Evolutionary conservation across 1,140 invertebrate genomes (phyloP).

Genomic region (Stegodyphus mimosarum): DNA sequence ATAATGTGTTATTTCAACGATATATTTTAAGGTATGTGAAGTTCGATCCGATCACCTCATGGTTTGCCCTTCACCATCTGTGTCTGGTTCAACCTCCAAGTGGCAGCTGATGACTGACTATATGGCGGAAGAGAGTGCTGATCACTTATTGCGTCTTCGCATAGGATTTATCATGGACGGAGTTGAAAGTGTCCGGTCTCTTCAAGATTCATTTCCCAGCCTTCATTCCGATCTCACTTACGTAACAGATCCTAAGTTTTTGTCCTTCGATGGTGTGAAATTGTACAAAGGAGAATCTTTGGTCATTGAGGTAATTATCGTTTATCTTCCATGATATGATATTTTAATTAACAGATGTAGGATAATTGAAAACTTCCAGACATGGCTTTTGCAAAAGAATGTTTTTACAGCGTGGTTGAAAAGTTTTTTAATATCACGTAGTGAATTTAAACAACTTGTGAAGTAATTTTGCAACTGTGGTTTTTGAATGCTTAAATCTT

Average conservation of each 20-base stretch:
- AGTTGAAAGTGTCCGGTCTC: slow-evolving; percentile 86
- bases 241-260: slow-evolving; percentile 90
- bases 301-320: slow-evolving; percentile 80
- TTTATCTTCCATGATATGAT: neutral
- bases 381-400: too few species aligned
- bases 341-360: too few species aligned
- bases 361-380: too few species aligned
- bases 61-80: slow-evolving; percentile 92
- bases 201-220: slow-evolving; percentile 86
- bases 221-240: slow-evolving; percentile 85
- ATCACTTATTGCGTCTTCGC: slow-evolving; percentile 67
- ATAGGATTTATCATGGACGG: slow-evolving; percentile 97
- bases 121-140: slow-evolving; percentile 47
- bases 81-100: slow-evolving; percentile 66
- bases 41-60: slow-evolving; percentile 90
- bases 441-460: too few species aligned
- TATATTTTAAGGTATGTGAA: slow-evolving; percentile 72
- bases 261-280: slow-evolving; percentile 78
- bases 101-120: slow-evolving; percentile 40
- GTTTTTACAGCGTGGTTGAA: too few species aligned
- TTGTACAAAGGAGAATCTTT: slow-evolving; percentile 93
- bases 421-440: neutral
- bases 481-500: too few species aligned
- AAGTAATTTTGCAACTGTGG: too few species aligned
- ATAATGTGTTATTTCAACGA: too few species aligned